A percentile compares a stretch with the other conserved stretches of the same genome.
Conservation (phyloP, 2,888 invertebrate species). For the Orchesella flavescens region DNA sequence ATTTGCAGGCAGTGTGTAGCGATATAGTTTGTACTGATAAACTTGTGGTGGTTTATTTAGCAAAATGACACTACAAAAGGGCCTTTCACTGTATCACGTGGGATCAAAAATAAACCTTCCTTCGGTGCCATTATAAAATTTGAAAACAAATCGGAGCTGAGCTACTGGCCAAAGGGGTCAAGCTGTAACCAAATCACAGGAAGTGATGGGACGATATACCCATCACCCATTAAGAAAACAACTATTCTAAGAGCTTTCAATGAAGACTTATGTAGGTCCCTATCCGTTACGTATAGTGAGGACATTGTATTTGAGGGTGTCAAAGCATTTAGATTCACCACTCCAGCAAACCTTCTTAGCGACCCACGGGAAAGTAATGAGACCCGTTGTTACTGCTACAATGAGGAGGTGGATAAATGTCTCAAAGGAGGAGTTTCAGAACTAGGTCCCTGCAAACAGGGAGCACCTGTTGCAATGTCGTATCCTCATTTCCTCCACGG, state of each 20-base stretch:
- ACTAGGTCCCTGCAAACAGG: slow-evolving; percentile 45
- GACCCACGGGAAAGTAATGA: slow-evolving; percentile 34
- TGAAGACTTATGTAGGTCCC: slow-evolving; percentile 43
- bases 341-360: slow-evolving; percentile 39
- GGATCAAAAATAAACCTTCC: slow-evolving; percentile 28
- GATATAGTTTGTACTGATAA: no score
- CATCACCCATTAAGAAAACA: slow-evolving; percentile 31
- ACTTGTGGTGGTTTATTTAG: background rate
- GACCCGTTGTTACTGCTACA: slow-evolving; percentile 50
- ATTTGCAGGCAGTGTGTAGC: background rate
- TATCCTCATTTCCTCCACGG: slow-evolving; percentile 56
- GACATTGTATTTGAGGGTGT: slow-evolving; percentile 24
- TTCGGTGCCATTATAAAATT: slow-evolving; percentile 15
- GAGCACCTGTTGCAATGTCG: slow-evolving; percentile 59
- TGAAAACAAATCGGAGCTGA: background rate
- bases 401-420: slow-evolving; percentile 27
- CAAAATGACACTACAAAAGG: slow-evolving; percentile 60
- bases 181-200: slow-evolving; percentile 39
- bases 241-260: slow-evolving; percentile 21
- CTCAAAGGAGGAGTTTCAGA: slow-evolving; percentile 35
- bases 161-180: slow-evolving; percentile 2
- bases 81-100: slow-evolving; percentile 51
- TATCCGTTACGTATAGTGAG: slow-evolving; percentile 24
- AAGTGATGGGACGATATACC: slow-evolving; percentile 42
- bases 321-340: slow-evolving; percentile 33